These are phyloP conservation scores for Cyclophora punctaria DNA, from an alignment of 2,888 invertebrate genomes.

Conservation along the genomic window DNA sequence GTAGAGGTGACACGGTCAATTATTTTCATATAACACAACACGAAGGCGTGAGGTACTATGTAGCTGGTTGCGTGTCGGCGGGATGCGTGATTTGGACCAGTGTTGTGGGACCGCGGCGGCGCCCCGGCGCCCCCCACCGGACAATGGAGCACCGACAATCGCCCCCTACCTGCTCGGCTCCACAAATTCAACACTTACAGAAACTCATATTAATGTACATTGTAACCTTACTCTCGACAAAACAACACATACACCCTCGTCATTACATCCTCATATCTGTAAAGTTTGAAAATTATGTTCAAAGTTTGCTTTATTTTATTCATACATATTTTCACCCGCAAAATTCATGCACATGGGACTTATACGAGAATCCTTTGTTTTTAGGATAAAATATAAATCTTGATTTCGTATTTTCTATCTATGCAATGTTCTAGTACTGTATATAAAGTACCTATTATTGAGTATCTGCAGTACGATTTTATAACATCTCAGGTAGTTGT, in stretches of 20 bases:
- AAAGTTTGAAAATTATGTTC: conserved; percentile 23
- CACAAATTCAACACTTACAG: conserved; percentile 38
- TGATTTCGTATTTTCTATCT: no score
- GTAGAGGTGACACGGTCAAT: conserved; percentile 39
- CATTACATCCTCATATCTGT: conserved; percentile 26
- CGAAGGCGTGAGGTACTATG: conserved; percentile 29
- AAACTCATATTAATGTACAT: conserved; percentile 59
- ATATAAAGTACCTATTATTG: no score
- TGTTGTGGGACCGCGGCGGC: conserved; percentile 12
- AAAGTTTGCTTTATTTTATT: conserved; percentile 17
- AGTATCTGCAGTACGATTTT: no score
- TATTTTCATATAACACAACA: conserved; percentile 68
- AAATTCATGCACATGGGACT: conserved; percentile 2
- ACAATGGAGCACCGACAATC: conserved; percentile 17
- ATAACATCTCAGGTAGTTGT: no score
- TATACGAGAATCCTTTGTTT: no score
- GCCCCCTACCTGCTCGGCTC: conserved; percentile 19
- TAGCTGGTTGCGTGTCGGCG: conserved; percentile 51
- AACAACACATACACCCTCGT: conserved; percentile 33
- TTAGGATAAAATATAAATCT: no score
- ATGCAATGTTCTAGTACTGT: no score
- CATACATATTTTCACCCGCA: conserved; percentile 10
- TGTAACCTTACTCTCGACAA: conserved; percentile 42
- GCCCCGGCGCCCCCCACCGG: conserved; percentile 17
- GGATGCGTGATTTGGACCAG: conserved; percentile 53